phyloP scores from a whole-genome alignment of 2,797 vertebrate genomes.

The Fistularia tabacaria region DNA sequence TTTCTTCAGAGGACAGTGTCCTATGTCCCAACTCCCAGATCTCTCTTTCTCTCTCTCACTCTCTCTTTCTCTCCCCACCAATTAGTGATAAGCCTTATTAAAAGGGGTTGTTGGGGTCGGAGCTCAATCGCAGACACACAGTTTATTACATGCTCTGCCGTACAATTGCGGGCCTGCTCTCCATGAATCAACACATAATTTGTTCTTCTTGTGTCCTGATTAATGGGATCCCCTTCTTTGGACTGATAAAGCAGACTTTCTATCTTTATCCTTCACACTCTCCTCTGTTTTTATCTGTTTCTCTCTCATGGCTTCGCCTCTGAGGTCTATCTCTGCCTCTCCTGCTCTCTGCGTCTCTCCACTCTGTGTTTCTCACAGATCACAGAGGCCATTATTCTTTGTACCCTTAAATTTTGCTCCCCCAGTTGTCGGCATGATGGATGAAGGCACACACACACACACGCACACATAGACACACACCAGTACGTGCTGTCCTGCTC shows the following conservation, averaged over 20 bases:
- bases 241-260: conserved; percentile 18
- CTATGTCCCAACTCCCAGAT: background rate
- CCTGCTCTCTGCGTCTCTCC: conserved; percentile 15
- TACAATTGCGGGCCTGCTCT: conserved; percentile 5
- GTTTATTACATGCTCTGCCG: conserved; percentile 27
- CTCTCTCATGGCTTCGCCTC: conserved; percentile 17
- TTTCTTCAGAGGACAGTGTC: background rate
- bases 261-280: conserved; percentile 46
- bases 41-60: conserved; percentile 7
- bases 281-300: conserved; percentile 31
- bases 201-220: conserved; percentile 52
- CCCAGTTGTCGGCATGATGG: conserved; percentile 19
- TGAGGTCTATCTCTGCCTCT: conserved; percentile 3
- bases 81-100: conserved; percentile 46
- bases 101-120: conserved; percentile 19
- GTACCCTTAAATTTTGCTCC: conserved; percentile 25
- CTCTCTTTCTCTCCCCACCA: conserved; percentile 11
- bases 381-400: conserved; percentile 25
- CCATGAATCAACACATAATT: conserved; percentile 31
- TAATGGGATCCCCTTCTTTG: conserved; percentile 53
- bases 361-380: conserved; percentile 17
- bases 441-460: conserved; percentile 17
- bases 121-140: conserved; percentile 20
- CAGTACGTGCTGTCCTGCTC: too few relatives aligned
- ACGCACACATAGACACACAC: background rate